Percentiles rank a stretch among this genome's conserved stretches.
These are phyloP conservation scores for Epistrophella euchroma DNA, from an alignment of 2,888 invertebrate species.

Conservation along the genomic window DNA sequence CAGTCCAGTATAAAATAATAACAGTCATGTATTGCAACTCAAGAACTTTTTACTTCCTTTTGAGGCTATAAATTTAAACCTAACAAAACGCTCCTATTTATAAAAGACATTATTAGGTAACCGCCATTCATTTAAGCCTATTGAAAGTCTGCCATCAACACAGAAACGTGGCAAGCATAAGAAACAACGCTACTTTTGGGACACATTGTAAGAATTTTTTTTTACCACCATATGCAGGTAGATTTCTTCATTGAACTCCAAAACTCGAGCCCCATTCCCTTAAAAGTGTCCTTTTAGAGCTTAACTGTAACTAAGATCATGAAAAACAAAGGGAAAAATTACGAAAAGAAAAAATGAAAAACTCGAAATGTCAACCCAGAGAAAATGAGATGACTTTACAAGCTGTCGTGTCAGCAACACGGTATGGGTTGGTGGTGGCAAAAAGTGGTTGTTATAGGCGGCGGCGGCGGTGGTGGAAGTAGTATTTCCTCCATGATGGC, in stretches of 20 bases:
- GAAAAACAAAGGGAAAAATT: conserved; percentile 26
- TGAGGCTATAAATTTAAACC: neutral
- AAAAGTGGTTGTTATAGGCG: conserved; percentile 48
- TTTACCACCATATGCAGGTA: conserved; percentile 50
- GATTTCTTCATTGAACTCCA: conserved; percentile 8
- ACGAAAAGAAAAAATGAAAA: conserved; percentile 55
- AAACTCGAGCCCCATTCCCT: neutral
- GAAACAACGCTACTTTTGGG: conserved; percentile 25
- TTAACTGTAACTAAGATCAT: conserved; percentile 24
- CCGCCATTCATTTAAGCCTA: conserved; percentile 39
- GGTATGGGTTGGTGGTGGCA: conserved; percentile 46
- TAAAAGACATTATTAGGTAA: conserved; percentile 44
- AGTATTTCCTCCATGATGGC: conserved; percentile 55
- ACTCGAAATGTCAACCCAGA: conserved; percentile 70
- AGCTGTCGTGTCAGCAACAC: conserved; percentile 70
- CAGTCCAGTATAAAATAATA: neutral
- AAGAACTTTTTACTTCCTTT: neutral
- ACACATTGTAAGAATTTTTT: conserved; percentile 35
- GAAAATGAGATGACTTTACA: conserved; percentile 74
- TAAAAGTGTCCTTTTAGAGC: conserved; percentile 33
- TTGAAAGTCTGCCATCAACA: conserved; percentile 19
- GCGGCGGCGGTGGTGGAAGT: conserved; percentile 43
- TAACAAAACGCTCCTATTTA: conserved; percentile 25
- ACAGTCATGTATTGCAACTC: neutral
- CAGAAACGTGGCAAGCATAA: conserved; percentile 52